Conservation (phyloP, 2,113 vertebrate genomes). For the Cyanoderma ruficeps region DNA sequence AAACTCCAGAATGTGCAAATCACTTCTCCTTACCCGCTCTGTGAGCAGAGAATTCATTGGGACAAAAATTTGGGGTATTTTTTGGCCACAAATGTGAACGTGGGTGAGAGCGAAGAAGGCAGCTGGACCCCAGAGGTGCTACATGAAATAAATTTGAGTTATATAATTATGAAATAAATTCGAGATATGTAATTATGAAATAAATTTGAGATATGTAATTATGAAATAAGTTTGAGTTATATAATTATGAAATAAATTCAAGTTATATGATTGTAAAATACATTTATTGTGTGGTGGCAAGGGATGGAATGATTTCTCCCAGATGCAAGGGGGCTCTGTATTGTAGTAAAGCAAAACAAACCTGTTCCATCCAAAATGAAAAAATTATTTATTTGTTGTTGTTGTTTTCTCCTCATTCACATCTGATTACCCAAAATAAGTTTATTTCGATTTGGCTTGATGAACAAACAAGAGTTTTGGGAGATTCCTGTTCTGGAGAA, state of each 20-base stretch:
- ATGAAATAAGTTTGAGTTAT: not conserved
- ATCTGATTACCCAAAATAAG: not conserved
- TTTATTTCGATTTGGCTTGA: not conserved
- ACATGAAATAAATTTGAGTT: no score
- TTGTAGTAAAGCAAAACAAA: not conserved
- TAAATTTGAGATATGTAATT: no score
- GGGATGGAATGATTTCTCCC: not conserved
- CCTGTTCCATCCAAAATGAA: not conserved
- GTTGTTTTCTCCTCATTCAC: not conserved
- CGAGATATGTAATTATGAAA: no score
- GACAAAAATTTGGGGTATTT: not conserved
- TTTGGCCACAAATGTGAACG: not conserved
- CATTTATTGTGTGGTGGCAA: not conserved
- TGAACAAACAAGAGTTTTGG: not conserved
- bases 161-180: no score
- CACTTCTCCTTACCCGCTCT: not conserved
- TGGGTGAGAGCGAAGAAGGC: not conserved
- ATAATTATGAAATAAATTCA: not conserved
- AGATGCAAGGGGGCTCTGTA: not conserved
- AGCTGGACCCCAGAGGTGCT: not conserved
- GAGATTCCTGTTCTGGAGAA: not conserved
- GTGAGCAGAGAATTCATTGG: not conserved
- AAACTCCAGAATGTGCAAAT: not conserved
- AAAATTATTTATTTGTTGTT: not conserved
- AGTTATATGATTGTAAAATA: not conserved